Conservation (phyloP, 2,113 vertebrate genomes). For the Passer domesticus region DNA sequence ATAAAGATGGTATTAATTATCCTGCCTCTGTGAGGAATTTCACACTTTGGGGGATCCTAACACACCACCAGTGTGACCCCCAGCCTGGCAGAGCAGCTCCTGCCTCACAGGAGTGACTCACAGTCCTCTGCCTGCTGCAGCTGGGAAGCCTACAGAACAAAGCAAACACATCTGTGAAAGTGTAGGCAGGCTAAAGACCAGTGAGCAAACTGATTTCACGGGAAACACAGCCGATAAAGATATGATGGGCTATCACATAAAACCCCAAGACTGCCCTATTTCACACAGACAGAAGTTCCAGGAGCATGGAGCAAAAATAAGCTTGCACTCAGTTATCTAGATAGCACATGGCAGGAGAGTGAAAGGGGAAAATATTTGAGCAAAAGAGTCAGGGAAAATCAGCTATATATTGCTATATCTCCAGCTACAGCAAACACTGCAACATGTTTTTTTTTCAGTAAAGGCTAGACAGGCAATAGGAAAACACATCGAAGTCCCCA, state of each 20-base stretch:
- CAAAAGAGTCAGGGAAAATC: background rate
- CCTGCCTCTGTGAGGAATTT: background rate
- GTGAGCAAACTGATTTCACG: background rate
- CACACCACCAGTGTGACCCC: accelerated
- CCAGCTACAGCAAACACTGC: background rate
- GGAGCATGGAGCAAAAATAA: background rate
- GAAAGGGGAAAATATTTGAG: background rate
- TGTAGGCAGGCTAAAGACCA: background rate
- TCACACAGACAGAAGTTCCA: background rate
- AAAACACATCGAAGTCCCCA: background rate
- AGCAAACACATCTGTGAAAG: background rate
- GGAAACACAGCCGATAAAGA: background rate
- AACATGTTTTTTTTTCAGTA: background rate
- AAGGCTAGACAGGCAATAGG: background rate
- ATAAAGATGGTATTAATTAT: background rate
- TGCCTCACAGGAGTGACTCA: background rate
- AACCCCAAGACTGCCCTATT: background rate
- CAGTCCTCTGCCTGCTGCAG: accelerated
- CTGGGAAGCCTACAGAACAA: background rate
- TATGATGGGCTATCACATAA: background rate
- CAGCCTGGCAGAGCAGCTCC: background rate
- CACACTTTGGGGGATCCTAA: background rate
- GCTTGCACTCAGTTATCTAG: background rate
- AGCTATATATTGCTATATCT: background rate
- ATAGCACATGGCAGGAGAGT: background rate